These are phyloP conservation scores for Trichonephila inaurata DNA, from an alignment of 1,140 invertebrate species.

Conservation along the genomic window DNA sequence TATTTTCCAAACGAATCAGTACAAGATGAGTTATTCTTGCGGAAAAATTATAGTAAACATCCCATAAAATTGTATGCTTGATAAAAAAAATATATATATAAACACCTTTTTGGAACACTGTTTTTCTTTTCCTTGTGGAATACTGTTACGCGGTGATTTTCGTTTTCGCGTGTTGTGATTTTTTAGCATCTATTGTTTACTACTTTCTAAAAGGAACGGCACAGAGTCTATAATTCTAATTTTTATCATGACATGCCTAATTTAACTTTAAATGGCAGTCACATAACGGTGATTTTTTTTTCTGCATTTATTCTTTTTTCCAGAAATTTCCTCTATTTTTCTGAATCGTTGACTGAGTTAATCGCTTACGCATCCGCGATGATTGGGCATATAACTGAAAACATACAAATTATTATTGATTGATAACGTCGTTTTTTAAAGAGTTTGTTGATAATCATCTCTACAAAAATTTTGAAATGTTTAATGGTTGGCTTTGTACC, in stretches of 20 bases:
- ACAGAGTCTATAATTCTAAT: not conserved
- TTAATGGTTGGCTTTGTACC: too few relatives aligned
- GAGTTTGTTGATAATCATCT: too few relatives aligned
- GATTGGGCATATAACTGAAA: not conserved
- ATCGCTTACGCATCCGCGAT: not conserved
- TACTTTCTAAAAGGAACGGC: not conserved
- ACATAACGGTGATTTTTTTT: not conserved
- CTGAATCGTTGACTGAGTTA: constrained; percentile 1
- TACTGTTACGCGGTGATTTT: not conserved
- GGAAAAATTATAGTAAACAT: too few relatives aligned
- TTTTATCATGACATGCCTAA: not conserved
- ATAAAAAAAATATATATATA: too few relatives aligned
- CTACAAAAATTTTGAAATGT: too few relatives aligned
- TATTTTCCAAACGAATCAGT: too few relatives aligned
- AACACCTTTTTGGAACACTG: not conserved
- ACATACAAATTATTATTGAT: not conserved
- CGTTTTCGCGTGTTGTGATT: too few relatives aligned
- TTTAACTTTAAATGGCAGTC: not conserved
- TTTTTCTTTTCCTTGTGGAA: not conserved
- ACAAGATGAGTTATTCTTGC: too few relatives aligned
- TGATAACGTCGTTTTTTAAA: too few relatives aligned
- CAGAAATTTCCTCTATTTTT: constrained; percentile 5
- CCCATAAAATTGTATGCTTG: too few relatives aligned
- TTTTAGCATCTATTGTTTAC: not conserved
- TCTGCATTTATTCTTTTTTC: not conserved